Conservation (phyloP, 2,113 vertebrate species). For the Vulpes vulpes region DNA sequence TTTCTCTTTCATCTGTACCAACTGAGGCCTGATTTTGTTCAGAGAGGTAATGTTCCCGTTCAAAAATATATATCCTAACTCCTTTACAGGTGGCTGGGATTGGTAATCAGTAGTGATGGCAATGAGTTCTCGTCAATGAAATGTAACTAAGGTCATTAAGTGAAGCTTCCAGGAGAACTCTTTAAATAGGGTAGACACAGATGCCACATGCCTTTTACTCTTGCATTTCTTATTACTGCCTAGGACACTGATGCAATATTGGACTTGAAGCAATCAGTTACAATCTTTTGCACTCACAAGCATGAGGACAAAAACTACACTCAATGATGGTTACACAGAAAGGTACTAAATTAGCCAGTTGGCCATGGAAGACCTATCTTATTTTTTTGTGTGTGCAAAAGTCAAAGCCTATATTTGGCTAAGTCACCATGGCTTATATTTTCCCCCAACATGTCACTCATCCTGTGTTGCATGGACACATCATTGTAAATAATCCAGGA, state of each 20-base stretch:
- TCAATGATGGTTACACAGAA: background rate
- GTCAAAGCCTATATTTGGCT: background rate
- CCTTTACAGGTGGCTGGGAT: background rate
- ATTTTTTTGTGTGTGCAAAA: background rate
- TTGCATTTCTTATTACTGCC: background rate
- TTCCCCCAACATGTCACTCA: background rate
- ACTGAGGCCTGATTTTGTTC: background rate
- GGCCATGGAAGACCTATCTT: background rate
- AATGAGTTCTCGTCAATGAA: background rate
- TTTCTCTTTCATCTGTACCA: background rate
- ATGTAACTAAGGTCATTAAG: background rate
- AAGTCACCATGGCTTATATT: background rate
- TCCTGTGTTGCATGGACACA: background rate
- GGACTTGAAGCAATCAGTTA: background rate
- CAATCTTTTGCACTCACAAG: background rate
- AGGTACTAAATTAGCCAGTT: background rate
- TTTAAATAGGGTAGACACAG: background rate
- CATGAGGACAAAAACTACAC: background rate
- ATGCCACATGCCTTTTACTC: background rate
- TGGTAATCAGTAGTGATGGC: background rate
- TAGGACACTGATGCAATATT: background rate
- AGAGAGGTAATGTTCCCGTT: background rate
- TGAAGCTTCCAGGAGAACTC: background rate
- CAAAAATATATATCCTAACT: background rate
- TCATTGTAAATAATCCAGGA: background rate